phyloP scores from a whole-genome alignment of 2,888 invertebrate genomes.

The Neoascia interrupta region DNA sequence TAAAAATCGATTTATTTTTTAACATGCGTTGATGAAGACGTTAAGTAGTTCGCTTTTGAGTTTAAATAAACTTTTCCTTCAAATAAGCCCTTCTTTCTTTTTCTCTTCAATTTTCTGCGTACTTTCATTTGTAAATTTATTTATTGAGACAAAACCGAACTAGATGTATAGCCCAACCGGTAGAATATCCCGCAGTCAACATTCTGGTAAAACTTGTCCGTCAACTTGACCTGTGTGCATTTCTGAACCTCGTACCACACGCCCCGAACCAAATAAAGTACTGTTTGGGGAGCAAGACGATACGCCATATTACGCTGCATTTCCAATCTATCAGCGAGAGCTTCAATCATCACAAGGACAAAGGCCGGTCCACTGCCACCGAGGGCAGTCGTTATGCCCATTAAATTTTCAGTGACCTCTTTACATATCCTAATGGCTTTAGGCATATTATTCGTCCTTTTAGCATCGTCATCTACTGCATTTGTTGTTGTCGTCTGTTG shows the following conservation, averaged over 20 bases:
- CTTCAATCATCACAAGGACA: constrained; percentile 94
- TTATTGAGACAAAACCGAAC: too few species aligned
- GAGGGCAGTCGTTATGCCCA: constrained; percentile 95
- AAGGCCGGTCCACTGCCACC: constrained; percentile 98
- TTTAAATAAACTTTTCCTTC: too few species aligned
- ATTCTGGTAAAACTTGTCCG: too few species aligned
- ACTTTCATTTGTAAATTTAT: too few species aligned
- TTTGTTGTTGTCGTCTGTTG: too few species aligned
- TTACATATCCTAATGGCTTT: constrained; percentile 93
- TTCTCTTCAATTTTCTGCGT: too few species aligned
- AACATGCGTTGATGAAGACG: too few species aligned
- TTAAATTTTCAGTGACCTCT: constrained; percentile 89
- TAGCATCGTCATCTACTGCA: constrained; percentile 81
- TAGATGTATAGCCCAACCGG: too few species aligned
- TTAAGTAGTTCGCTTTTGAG: too few species aligned
- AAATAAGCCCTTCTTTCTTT: too few species aligned
- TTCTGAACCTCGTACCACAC: constrained; percentile 90
- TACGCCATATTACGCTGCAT: constrained; percentile 92
- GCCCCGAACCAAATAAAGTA: constrained; percentile 94
- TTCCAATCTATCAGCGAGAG: constrained; percentile 97
- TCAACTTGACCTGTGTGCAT: constrained; percentile 92
- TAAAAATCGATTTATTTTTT: too few species aligned
- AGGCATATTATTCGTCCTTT: constrained; percentile 84
- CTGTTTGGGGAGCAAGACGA: constrained; percentile 93
- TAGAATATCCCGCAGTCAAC: too few species aligned